Evolutionary conservation across 2,888 invertebrate genomes (phyloP), one percentile per base, ranked within the genome.

Genomic region (Agrotis exclamationis): DNA sequence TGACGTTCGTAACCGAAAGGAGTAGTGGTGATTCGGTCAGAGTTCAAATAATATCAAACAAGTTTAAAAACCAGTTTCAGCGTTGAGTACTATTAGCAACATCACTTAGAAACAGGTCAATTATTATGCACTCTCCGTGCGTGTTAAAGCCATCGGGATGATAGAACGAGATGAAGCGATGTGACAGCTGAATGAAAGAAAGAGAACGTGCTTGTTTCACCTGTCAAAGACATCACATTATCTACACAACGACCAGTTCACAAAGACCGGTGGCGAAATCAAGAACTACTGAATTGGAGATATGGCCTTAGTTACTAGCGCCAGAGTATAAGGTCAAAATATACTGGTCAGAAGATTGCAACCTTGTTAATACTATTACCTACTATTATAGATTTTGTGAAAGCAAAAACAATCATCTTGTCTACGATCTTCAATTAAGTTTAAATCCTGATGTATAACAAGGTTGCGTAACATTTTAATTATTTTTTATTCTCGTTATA

Each of bases 381-480:
- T 39, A 48, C 48, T 80, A 77, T 75, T 60, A 75, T 64, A 75
- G 70, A 75, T 75, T 80, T 80, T 78, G 84, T 85, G 85, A 85
- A 85, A 85, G 85, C 77, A 50, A 68, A 50, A 68, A 77, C 70
- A 79, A 75, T 82, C 65, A 54, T 68, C 54, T 59, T 59, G 51
- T 72, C 70, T 63, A 57, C 64, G 81, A 86, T 84, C 76, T 72
- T 76, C 73, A 86, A 89, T 87, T 85, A 82, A 83, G 78, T 86
- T 86, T 85, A 87, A 68, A 58, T 73, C 63, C 74, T 64, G 67
- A 79, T 80, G 63, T 72, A 63, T 74, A 75, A 79, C 50, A 71
- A 58, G 68, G 79, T 89, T 85, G 74, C 84, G 77, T 80, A 88
- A 87, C 79, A 75, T 78, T 81, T 83, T 81, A 85, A 86, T 85